Evolutionary conservation across 2,113 vertebrate genomes (phyloP).

Genomic region (Alces alces): DNA sequence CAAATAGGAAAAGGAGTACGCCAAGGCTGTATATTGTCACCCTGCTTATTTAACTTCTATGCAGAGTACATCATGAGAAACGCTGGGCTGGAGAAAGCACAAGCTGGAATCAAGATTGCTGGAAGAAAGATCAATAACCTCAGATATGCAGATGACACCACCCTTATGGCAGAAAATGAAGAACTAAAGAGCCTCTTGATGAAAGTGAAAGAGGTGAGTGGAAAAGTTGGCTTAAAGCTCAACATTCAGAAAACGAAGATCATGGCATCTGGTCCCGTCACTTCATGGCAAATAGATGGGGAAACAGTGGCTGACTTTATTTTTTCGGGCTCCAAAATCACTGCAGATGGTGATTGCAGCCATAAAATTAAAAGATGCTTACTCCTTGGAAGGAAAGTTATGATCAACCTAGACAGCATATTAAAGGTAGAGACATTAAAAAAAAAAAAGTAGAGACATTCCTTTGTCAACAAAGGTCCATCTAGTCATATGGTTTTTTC

Average conservation of each 20-base stretch:
- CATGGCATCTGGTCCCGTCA: neutral
- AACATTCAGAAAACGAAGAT: neutral
- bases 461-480: neutral
- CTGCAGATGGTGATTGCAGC: neutral
- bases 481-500: neutral
- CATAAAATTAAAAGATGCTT: neutral
- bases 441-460: neutral
- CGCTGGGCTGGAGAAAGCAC: neutral
- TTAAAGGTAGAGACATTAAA: neutral
- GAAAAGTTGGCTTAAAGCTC: neutral
- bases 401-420: neutral
- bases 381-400: neutral
- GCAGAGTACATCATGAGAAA: neutral
- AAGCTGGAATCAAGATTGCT: neutral
- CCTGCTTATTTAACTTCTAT: neutral
- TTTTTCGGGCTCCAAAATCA: neutral
- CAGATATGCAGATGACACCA: neutral
- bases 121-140: neutral
- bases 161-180: neutral
- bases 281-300: neutral
- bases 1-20: neutral
- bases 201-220: neutral
- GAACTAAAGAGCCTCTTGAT: neutral
- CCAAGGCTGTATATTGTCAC: neutral
- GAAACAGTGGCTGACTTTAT: neutral